A percentile compares a stretch with the other conserved stretches of the same genome.
Evolutionary conservation across 2,113 vertebrate genomes (phyloP).

Genomic region (Octodon degus): DNA sequence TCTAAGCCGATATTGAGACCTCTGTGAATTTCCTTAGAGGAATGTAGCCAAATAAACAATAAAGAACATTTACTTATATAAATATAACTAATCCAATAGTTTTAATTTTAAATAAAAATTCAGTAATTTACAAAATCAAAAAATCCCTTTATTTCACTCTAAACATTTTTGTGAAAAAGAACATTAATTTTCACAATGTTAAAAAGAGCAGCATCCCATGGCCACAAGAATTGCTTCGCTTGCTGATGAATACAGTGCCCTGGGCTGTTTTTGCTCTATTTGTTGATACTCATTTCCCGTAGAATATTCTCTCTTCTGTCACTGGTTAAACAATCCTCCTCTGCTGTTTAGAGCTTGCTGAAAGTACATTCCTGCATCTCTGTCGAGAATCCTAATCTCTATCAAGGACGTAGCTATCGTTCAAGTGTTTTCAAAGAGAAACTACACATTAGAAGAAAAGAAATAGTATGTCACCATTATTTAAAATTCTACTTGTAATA

Average conservation of each 20-base stretch:
- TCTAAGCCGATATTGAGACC: neutral
- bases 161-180: neutral
- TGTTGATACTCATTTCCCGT: slow-evolving; percentile 71
- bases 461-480: neutral
- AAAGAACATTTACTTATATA: neutral
- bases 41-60: neutral
- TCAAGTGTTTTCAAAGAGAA: slow-evolving; percentile 61
- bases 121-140: neutral
- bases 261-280: slow-evolving; percentile 57
- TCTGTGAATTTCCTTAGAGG: neutral
- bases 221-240: slow-evolving; percentile 54
- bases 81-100: neutral
- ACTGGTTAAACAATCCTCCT: slow-evolving; percentile 70
- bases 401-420: slow-evolving; percentile 64
- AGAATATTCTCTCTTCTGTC: slow-evolving; percentile 57
- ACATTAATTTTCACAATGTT: neutral
- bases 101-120: neutral
- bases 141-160: neutral
- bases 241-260: slow-evolving; percentile 46
- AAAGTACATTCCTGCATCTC: slow-evolving; percentile 66
- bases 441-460: slow-evolving; percentile 55
- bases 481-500: neutral
- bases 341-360: slow-evolving; percentile 64
- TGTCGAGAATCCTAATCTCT: slow-evolving; percentile 65
- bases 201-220: neutral